Percentiles rank a stretch among this genome's conserved stretches.
These are phyloP conservation scores for Cordilura impudica DNA, from an alignment of 2,888 invertebrate species.

Conservation along the genomic window DNA sequence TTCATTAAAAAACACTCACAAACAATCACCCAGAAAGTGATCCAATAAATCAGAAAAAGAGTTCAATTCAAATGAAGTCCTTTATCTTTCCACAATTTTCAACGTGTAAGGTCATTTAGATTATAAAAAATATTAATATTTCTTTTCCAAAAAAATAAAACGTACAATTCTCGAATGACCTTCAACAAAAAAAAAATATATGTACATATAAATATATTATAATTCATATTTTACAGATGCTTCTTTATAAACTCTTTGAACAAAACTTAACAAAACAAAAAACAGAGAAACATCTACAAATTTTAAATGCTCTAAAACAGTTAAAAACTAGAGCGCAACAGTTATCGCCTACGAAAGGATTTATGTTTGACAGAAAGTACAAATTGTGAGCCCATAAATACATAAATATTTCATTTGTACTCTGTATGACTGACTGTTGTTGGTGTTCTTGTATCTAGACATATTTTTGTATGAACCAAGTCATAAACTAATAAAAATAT, in stretches of 20 bases:
- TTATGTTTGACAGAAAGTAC: conserved; percentile 30
- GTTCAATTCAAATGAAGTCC: conserved; percentile 17
- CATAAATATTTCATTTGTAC: not conserved
- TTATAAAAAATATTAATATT: conserved; percentile 12
- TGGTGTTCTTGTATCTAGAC: not conserved
- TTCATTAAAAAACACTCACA: conserved; percentile 1
- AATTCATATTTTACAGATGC: conserved; percentile 69
- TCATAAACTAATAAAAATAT: conserved; percentile 71
- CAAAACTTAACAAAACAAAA: not conserved
- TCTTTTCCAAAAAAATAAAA: not conserved
- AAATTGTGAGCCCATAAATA: conserved; percentile 23
- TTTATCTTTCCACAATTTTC: conserved; percentile 1
- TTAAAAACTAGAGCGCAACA: conserved; percentile 65
- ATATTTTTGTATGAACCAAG: conserved; percentile 23
- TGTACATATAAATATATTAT: no score
- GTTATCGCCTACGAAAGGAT: conserved; percentile 60
- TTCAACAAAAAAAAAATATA: conserved; percentile 65
- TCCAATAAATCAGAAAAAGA: conserved; percentile 36
- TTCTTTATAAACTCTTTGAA: conserved; percentile 38
- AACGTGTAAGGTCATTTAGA: conserved; percentile 14
- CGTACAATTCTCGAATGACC: conserved; percentile 65
- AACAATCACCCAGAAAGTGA: conserved; percentile 1
- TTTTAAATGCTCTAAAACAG: conserved; percentile 51
- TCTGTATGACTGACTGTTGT: not conserved
- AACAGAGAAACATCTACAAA: conserved; percentile 63